Evolutionary conservation across 2,113 vertebrate genomes (phyloP).

Genomic region (Chauna torquata): DNA sequence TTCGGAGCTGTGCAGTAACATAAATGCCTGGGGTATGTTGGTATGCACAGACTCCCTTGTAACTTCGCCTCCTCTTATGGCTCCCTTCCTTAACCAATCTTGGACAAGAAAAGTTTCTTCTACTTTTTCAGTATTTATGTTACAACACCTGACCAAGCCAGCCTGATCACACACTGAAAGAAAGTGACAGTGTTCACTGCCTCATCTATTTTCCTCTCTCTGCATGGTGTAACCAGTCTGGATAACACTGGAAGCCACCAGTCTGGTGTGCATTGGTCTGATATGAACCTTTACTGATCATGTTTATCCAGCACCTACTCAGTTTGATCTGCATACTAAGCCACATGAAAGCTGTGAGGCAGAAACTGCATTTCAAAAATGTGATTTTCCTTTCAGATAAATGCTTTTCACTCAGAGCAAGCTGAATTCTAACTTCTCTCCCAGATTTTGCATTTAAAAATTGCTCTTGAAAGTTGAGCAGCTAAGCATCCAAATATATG

Average conservation of each 20-base stretch:
- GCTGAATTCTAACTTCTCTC: constrained; percentile 50
- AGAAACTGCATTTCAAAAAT: constrained; percentile 66
- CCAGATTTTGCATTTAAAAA: constrained; percentile 52
- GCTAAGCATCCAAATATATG: constrained; percentile 22
- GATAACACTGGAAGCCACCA: constrained; percentile 38
- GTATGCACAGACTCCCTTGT: not conserved
- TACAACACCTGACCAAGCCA: constrained; percentile 16
- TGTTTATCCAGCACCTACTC: constrained; percentile 51
- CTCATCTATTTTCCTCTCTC: constrained; percentile 48
- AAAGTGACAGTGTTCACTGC: not conserved
- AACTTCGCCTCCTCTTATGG: not conserved
- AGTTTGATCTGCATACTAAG: constrained; percentile 18
- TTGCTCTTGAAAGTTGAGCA: constrained; percentile 64
- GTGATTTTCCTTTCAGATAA: constrained; percentile 66
- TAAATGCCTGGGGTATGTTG: not conserved
- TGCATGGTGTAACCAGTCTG: constrained; percentile 14
- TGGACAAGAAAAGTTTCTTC: constrained; percentile 36
- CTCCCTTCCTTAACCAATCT: not conserved
- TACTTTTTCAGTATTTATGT: constrained; percentile 22
- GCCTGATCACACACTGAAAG: not conserved
- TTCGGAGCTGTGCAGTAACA: not conserved
- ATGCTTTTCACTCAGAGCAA: not conserved
- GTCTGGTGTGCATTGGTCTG: constrained; percentile 23
- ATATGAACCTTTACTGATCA: constrained; percentile 47
- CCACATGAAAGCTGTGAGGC: constrained; percentile 57